Evolutionary conservation across 2,888 invertebrate species (phyloP), one percentile per base, ranked within the genome.

Genomic region (Heliconius sara): DNA sequence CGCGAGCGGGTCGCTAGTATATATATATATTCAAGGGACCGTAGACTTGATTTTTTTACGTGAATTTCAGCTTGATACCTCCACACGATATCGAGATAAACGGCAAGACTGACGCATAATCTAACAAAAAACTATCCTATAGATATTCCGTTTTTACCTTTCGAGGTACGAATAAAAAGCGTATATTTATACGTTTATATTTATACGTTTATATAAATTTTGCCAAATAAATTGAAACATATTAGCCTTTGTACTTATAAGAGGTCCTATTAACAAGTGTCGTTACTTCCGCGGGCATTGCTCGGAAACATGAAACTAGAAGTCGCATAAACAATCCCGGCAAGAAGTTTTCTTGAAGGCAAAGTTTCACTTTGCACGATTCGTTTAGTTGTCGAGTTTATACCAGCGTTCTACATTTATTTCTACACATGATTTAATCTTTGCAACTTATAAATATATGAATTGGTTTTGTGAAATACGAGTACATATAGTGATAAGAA

Each of bases 311-410:
- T 70, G 77, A 78, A 82, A 81, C 79, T 82, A 78, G 76, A 81
- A 82, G 81, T 82, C 82, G 77, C 81, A 81, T 82, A 81, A 81
- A 81, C 82, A 82, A 82, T 81, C 77, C 82, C 74, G 43, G 72
- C 79, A 47, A 75, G 74, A 82, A 82, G 78, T 82, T 82, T 82
- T 82, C 81, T 74, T 82, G 76, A 81, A 79, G 79, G 79, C 79
- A 71, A 82, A 82, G 81, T 82, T 79, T 77, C 80, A 77, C 79
- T 78, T 78, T 79, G 81, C 76, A 70, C 81, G 47, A 82, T 82
- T 82, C 79, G 79, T 82, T 81, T 79, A 82, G 77, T 79, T 80
- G 72, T 30, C 65, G 76, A 78, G 66, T 78, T 82, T 79, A 72
- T 77, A 75, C 74, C 77, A 79, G 30, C 66, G 78, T 80, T 80